Percentiles rank a stretch among this genome's conserved stretches.
Conservation (phyloP, 92 coral and sea anemone genomes). For the Paramuricea clavata region DNA sequence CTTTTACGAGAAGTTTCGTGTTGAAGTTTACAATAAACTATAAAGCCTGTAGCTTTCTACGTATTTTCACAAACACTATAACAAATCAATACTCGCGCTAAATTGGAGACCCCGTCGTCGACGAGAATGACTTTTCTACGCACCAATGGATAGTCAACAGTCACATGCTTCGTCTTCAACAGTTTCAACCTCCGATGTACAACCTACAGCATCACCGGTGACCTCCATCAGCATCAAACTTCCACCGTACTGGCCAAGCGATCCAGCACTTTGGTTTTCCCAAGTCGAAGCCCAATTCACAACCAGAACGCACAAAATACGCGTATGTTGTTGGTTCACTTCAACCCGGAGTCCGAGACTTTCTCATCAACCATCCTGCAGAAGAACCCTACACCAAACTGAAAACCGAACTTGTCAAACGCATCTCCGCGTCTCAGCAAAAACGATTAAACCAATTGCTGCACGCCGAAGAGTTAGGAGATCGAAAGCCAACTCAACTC, state of each 20-base stretch:
- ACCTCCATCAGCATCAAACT: not conserved
- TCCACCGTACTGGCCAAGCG: slow-evolving; percentile 14
- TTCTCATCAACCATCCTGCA: not conserved
- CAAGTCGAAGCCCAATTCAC: slow-evolving; percentile 34
- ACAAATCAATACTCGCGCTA: too few relatives aligned
- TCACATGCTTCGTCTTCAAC: too few relatives aligned
- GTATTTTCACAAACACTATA: too few relatives aligned
- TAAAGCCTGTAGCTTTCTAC: too few relatives aligned
- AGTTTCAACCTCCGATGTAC: too few relatives aligned
- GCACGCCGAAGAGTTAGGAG: slow-evolving; percentile 20
- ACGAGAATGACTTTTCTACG: too few relatives aligned
- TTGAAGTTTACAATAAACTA: too few relatives aligned
- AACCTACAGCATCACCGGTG: too few relatives aligned
- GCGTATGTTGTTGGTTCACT: not conserved
- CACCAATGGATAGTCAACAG: too few relatives aligned
- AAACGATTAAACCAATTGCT: not conserved
- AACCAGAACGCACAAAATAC: too few relatives aligned
- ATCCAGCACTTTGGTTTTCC: slow-evolving; percentile 16
- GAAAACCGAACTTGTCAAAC: not conserved
- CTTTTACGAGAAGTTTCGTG: too few relatives aligned
- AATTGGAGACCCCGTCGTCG: too few relatives aligned
- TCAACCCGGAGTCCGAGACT: not conserved
- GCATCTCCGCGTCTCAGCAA: not conserved
- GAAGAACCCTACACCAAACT: not conserved
- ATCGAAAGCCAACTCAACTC: slow-evolving; percentile 10